A percentile compares a stretch with the other conserved stretches of the same genome.
Evolutionary conservation across 2,888 invertebrate genomes (phyloP).

Genomic region (Troilus luridus): DNA sequence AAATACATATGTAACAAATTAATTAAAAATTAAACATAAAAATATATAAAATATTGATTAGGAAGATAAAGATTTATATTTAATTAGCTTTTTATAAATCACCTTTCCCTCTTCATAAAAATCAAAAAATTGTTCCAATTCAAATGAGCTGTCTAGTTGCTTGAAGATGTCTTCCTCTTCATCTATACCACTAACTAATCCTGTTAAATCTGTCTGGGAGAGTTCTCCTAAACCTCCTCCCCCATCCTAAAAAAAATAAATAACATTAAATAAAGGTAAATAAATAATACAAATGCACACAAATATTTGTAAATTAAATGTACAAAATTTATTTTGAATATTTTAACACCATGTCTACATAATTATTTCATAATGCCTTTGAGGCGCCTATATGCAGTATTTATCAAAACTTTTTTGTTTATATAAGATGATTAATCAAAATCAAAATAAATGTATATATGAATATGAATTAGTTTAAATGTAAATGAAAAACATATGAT

Average conservation of each 20-base stretch:
- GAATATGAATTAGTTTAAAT: too few relatives aligned
- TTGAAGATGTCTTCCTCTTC: conserved; percentile 83
- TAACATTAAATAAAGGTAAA: neutral
- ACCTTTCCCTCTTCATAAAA: conserved; percentile 68
- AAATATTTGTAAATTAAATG: too few relatives aligned
- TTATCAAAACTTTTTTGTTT: too few relatives aligned
- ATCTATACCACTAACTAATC: conserved; percentile 76
- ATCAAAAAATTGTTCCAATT: conserved; percentile 77
- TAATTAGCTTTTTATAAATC: conserved; percentile 50
- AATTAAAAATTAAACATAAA: neutral
- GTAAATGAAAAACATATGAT: too few relatives aligned
- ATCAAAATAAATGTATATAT: too few relatives aligned
- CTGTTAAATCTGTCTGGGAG: conserved; percentile 80
- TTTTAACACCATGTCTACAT: too few relatives aligned
- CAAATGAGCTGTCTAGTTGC: conserved; percentile 87
- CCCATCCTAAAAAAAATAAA: conserved; percentile 68
- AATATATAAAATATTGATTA: neutral
- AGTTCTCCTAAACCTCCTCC: conserved; percentile 72
- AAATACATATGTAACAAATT: neutral
- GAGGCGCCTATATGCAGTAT: too few relatives aligned
- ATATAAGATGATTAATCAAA: too few relatives aligned
- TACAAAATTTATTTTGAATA: too few relatives aligned
- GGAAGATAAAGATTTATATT: neutral
- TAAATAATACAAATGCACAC: neutral
- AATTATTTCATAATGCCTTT: too few relatives aligned